Evolutionary conservation across 2,888 invertebrate species (phyloP).

Genomic region (Hydriomena furcata): DNA sequence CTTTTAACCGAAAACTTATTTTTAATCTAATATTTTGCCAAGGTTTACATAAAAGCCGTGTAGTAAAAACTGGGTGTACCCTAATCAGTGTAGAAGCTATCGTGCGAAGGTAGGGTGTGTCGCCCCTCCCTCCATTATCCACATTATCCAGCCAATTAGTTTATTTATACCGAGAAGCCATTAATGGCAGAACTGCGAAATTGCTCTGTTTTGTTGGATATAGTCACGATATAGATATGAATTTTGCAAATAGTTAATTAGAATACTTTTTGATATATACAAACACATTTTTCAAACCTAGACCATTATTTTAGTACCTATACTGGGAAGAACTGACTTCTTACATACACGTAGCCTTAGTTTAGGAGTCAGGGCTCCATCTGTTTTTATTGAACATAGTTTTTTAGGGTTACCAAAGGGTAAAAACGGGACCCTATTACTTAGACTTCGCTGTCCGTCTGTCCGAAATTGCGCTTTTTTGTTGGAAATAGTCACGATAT

Average conservation of each 20-base stretch:
- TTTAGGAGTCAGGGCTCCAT: no score
- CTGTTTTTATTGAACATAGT: no score
- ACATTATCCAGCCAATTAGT: constrained; percentile 11
- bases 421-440: no score
- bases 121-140: constrained; percentile 12
- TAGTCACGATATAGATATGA: constrained; percentile 15
- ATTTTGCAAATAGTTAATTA: background rate
- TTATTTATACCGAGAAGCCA: constrained; percentile 13
- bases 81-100: constrained; percentile 17
- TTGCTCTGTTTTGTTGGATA: constrained; percentile 1
- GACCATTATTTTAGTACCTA: no score
- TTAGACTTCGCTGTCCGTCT: no score
- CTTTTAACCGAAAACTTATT: no score
- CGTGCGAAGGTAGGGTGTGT: constrained; percentile 15
- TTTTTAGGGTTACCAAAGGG: no score
- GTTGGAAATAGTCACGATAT: constrained; percentile 14
- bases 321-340: no score
- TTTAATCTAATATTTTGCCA: background rate
- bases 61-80: constrained; percentile 7
- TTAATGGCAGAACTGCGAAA: constrained; percentile 14
- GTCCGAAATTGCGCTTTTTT: constrained; percentile 6
- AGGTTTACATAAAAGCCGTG: background rate
- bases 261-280: no score
- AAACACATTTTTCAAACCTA: no score
- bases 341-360: no score